Conservation (phyloP, 2,888 invertebrate species). For the Blastobasis lacticolella region DNA sequence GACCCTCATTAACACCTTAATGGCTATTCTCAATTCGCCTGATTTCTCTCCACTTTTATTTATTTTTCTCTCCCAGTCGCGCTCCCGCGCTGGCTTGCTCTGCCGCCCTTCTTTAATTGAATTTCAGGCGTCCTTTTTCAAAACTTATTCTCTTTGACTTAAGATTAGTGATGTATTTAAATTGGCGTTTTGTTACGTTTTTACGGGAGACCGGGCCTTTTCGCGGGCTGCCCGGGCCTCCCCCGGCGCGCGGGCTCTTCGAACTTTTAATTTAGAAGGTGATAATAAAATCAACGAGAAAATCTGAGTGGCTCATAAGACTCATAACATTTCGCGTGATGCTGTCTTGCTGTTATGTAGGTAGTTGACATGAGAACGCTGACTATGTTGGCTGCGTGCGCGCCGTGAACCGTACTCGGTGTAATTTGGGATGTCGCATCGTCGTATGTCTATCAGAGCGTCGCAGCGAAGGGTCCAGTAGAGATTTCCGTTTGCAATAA, state of each 20-base stretch:
- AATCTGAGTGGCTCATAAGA: not conserved
- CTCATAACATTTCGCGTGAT: too few species aligned
- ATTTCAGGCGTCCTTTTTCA: conserved; percentile 63
- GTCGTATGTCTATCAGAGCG: conserved; percentile 54
- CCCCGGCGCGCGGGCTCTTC: conserved; percentile 37
- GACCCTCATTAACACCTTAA: conserved; percentile 73
- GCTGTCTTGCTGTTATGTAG: too few species aligned
- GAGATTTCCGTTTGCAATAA: conserved; percentile 65
- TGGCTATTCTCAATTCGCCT: conserved; percentile 71
- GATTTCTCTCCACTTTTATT: conserved; percentile 66
- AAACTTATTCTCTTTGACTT: conserved; percentile 71
- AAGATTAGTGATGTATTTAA: conserved; percentile 72
- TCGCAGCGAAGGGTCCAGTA: conserved; percentile 24
- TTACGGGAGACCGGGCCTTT: conserved; percentile 40
- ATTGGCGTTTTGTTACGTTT: conserved; percentile 68
- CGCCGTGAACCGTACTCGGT: too few species aligned
- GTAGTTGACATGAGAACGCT: too few species aligned
- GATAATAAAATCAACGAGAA: conserved; percentile 36
- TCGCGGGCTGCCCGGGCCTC: conserved; percentile 28
- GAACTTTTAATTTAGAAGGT: conserved; percentile 51
- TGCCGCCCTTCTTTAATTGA: conserved; percentile 60
- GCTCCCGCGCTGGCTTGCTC: conserved; percentile 39
- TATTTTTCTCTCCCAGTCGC: conserved; percentile 49
- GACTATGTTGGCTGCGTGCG: too few species aligned
- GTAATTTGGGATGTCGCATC: conserved; percentile 33